Evolutionary conservation across 2,888 invertebrate genomes (phyloP).

Genomic region (Dione vanillae): DNA sequence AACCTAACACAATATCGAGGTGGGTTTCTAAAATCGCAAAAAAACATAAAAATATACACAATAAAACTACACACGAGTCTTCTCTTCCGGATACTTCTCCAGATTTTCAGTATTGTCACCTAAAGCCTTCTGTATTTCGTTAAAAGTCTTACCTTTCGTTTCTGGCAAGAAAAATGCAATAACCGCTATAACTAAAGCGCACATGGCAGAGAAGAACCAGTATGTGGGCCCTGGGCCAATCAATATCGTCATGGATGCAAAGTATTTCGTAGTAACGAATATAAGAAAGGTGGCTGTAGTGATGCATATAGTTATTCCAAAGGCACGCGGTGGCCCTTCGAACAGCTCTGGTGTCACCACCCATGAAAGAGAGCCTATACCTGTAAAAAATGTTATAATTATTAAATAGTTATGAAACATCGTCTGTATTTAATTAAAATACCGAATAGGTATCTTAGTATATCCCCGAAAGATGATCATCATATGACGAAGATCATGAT

Average conservation of each 20-base stretch:
- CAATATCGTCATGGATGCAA: constrained; percentile 51
- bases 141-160: constrained; percentile 67
- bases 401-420: too few species aligned
- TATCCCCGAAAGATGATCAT: too few species aligned
- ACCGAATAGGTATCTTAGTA: too few species aligned
- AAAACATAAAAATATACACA: too few species aligned
- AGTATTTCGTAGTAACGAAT: constrained; percentile 60
- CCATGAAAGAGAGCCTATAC: constrained; percentile 64
- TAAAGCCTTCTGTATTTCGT: constrained; percentile 62
- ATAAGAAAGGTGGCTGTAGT: constrained; percentile 45
- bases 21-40: not conserved
- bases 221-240: constrained; percentile 60
- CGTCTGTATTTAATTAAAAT: too few species aligned
- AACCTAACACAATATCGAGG: not conserved
- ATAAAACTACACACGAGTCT: not conserved
- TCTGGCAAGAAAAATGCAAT: constrained; percentile 63
- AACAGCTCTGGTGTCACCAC: constrained; percentile 62
- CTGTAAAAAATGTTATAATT: constrained; percentile 51
- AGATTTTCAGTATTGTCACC: constrained; percentile 36
- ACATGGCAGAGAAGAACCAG: constrained; percentile 56
- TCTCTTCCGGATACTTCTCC: not conserved
- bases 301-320: constrained; percentile 54
- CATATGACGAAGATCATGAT: too few species aligned
- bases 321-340: constrained; percentile 57
- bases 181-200: constrained; percentile 52